A percentile compares a stretch with the other conserved stretches of the same genome.
phyloP scores from a whole-genome alignment of 64 coral and sea anemone species.

The Montipora sp. region DNA sequence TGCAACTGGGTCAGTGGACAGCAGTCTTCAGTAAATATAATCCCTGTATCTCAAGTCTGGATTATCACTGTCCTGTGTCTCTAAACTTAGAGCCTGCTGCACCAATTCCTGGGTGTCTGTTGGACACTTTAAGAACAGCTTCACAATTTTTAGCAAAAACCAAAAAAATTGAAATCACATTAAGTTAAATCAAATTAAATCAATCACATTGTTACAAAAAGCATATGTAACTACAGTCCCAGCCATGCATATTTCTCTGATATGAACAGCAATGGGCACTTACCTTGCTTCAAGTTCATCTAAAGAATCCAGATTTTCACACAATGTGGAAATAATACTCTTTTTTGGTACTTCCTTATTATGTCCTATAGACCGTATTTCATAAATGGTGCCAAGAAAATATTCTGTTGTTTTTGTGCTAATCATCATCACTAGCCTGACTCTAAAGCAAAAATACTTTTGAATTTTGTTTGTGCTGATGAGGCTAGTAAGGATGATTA shows the following conservation, averaged over 20 bases:
- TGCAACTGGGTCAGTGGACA: conserved; percentile 95
- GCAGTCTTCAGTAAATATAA: conserved; percentile 96
- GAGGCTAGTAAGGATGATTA: no score
- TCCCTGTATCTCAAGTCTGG: conserved; percentile 95
- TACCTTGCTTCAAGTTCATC: conserved; percentile 99
- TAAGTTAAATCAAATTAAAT: no score
- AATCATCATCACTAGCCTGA: no score
- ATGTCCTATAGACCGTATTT: conserved; percentile 70
- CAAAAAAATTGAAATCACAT: no score
- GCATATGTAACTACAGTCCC: no score
- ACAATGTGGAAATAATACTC: conserved; percentile 97
- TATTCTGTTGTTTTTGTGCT: no score
- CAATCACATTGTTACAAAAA: no score
- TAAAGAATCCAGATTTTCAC: conserved; percentile 98
- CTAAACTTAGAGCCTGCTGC: conserved; percentile 94
- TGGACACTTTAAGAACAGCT: conserved; percentile 96
- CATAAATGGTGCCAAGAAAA: no score
- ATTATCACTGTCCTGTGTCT: conserved; percentile 95
- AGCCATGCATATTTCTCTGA: no score
- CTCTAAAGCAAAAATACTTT: no score
- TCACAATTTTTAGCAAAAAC: conserved; percentile 58
- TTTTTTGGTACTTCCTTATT: conserved; percentile 97
- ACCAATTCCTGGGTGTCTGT: conserved; percentile 97
- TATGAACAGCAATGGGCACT: neutral
- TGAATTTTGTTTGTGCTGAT: no score